phyloP scores from a whole-genome alignment of 2,113 vertebrate species.

The Hoplias malabaricus region DNA sequence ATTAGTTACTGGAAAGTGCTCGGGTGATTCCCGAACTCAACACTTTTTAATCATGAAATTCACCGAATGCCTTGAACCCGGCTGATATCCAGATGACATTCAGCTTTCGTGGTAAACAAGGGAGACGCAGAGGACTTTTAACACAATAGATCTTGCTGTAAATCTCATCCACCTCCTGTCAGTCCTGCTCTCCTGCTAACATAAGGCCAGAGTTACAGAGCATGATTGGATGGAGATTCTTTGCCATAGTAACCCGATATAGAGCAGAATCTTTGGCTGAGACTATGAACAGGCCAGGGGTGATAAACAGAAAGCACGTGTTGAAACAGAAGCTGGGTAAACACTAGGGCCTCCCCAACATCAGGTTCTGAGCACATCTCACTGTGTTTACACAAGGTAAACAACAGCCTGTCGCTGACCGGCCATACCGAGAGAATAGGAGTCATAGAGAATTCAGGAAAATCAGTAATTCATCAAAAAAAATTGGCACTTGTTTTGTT shows the following conservation, averaged over 20 bases:
- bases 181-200: not conserved
- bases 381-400: not conserved
- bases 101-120: not conserved
- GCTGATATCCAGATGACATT: not conserved
- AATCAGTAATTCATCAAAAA: not conserved
- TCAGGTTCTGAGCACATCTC: not conserved
- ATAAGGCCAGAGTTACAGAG: not conserved
- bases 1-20: slow-evolving; percentile 9
- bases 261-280: slow-evolving; percentile 10
- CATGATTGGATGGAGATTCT: not conserved
- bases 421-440: not conserved
- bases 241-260: slow-evolving; percentile 32
- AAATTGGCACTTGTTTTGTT: not conserved
- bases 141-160: not conserved
- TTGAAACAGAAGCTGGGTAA: slow-evolving; percentile 20
- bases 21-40: not conserved
- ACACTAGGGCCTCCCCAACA: not conserved
- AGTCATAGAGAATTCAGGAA: not conserved
- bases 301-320: not conserved
- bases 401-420: not conserved
- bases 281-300: not conserved
- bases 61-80: not conserved
- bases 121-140: not conserved
- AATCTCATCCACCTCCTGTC: not conserved
- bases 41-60: not conserved